Evolutionary conservation across 1,140 invertebrate species (phyloP), one percentile per base, ranked within the genome.

Genomic region (Drosophila takahashii): DNA sequence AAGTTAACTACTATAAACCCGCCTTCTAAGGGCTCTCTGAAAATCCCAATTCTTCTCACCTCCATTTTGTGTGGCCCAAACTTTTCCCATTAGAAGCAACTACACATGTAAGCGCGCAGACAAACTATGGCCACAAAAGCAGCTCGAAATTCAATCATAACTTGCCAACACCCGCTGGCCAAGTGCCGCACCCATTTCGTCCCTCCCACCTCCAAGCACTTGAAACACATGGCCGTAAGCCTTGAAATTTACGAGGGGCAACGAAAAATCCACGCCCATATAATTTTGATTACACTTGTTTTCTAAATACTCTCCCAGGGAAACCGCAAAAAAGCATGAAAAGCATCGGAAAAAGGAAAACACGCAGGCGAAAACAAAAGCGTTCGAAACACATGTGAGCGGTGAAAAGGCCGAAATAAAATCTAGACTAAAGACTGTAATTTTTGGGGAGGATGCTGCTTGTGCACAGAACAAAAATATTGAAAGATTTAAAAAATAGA

Each of bases 201-300:
- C 8, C 47, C 32, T 29, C 22, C 39, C 18, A 11, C 13, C 47
- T 5, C 22, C 32, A 27, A 53, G 51, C 67, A 73, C 61, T 75
- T 65, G 58, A 57, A 71, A 80, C 78, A 86, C 65, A 86, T 79
- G 66, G 74, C 75, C 69, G 45, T 67, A 71, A 86, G 78, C 81
- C 64, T 86, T 81, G 65, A 81, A 76, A 87, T 87, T 79, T 86
- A 86, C 78, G 78, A 79, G 70, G 39, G 57, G 52, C 48, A 51
- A 48, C 42, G 45, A 45, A 41, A 64, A 60, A 60, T 75, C 61
- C 84, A 86, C 81, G 83, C 83, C 83, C 83, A 86, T 86, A 86
- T 86, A 87, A 87, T 86, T 86, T 86, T 87, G 83, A 86, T 86
- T 86, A 86, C 83, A 86, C 83, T 86, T 86, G 83, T 86, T 86